Base-by-base conservation (phyloP, 2,888 invertebrate genomes). In the Bombyx huttoni region DNA sequence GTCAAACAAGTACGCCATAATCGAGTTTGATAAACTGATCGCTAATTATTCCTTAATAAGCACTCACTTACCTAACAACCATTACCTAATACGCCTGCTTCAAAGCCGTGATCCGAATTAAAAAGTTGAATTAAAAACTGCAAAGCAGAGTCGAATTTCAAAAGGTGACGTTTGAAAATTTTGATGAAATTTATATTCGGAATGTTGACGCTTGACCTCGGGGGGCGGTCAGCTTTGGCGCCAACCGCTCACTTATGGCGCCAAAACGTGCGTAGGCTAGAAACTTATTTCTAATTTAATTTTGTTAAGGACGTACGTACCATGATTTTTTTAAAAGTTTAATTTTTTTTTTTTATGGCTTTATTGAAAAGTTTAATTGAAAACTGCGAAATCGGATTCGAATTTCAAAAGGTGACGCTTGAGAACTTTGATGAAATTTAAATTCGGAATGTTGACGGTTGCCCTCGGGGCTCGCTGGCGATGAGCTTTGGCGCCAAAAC, bases 201-300 rank as follows among this genome's bases (percentile, higher is more conserved):
- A 58, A 61, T 61, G 53, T 56, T 53, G 62, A 65, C 61, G 70
- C 68, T 64, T 53, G 73, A 54, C 72, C 72, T 72, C 65, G 66
- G 40, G 46, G 53, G 55, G 59, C 62, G 62, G 63, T 60, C 64
- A 58, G 61, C 55, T 49, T 53, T 63, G 58, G 57, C 58, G 53
- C 40, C 40, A 40, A 40, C 40, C 40, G 46, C 10, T 34, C 13
- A 40, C 45, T 33, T 40, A n/a, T n/a, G 46, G 47, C 47, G 47
- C 50, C 47, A 45, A 49, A 53, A 47, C 40, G 45, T 48, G 12
- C 40, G 40, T 40, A 12, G 40, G 40, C 40, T 40, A 10, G 12
- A 40, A 40, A 12, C 8, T 40, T 10, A 40, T 5, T 40, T 40
- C 12, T 12, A 40, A 8, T 40, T 3, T 10, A 8, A 12, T 12